A percentile compares a stretch with the other conserved stretches of the same genome.
Evolutionary conservation across 2,888 invertebrate genomes (phyloP).

Genomic region (Itoplectis maculator): DNA sequence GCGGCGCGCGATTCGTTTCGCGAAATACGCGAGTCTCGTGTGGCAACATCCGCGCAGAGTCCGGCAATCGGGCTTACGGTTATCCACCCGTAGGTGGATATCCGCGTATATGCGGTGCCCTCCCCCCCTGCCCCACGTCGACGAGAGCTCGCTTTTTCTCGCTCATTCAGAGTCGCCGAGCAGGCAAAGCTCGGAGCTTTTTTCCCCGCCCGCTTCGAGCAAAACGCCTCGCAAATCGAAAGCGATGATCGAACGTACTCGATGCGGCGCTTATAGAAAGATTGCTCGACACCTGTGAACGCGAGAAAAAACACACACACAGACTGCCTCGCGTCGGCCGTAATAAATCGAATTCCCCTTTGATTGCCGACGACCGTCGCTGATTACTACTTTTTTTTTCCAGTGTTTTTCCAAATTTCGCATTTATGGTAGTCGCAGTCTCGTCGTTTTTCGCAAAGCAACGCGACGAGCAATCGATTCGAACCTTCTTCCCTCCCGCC

Average conservation of each 20-base stretch:
- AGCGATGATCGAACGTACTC: slow-evolving; percentile 68
- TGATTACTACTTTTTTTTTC: background rate
- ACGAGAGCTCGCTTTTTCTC: slow-evolving; percentile 53
- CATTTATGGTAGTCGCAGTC: background rate
- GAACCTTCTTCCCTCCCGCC: no score
- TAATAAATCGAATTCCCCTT: background rate
- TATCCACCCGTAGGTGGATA: slow-evolving; percentile 63
- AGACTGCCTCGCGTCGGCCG: no score
- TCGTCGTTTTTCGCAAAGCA: background rate
- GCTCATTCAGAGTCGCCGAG: slow-evolving; percentile 57
- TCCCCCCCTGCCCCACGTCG: slow-evolving; percentile 52
- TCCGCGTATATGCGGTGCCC: no score
- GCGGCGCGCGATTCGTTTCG: slow-evolving; percentile 63
- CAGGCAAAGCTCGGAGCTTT: slow-evolving; percentile 51
- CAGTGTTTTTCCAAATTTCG: background rate
- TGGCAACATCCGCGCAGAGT: slow-evolving; percentile 64
- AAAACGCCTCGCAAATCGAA: slow-evolving; percentile 69
- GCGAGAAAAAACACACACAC: slow-evolving; percentile 34
- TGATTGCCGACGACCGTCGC: background rate
- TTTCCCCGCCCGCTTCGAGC: slow-evolving; percentile 43
- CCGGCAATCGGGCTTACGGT: slow-evolving; percentile 77
- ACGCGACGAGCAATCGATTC: slow-evolving; percentile 19
- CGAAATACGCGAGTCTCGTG: slow-evolving; percentile 55
- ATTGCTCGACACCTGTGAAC: slow-evolving; percentile 66
- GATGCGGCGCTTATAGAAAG: slow-evolving; percentile 63